Evolutionary conservation across 1,140 invertebrate genomes (phyloP).

Genomic region (Cyphomyrmex costatus): DNA sequence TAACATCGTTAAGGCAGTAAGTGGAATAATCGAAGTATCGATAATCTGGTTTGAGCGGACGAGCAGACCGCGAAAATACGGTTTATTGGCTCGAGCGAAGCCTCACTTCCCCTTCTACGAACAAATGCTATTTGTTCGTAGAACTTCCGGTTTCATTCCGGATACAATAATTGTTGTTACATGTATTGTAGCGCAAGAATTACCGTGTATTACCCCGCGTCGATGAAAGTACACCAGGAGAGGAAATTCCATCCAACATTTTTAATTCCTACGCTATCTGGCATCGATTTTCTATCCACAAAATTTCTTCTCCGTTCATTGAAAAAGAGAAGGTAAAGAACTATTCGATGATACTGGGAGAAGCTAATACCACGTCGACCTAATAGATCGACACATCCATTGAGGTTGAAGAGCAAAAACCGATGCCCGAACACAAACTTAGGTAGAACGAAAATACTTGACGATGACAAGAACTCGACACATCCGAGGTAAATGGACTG

Average conservation of each 20-base stretch:
- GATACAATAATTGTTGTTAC: slow-evolving; percentile 55
- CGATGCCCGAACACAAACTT: slow-evolving; percentile 46
- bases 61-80: slow-evolving; percentile 65
- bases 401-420: slow-evolving; percentile 63
- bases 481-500: slow-evolving; percentile 50
- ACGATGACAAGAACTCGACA: slow-evolving; percentile 51
- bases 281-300: slow-evolving; percentile 28
- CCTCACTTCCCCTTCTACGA: slow-evolving; percentile 42
- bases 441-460: slow-evolving; percentile 46
- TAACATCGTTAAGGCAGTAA: slow-evolving; percentile 72
- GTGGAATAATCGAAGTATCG: slow-evolving; percentile 68
- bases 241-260: slow-evolving; percentile 3
- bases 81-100: slow-evolving; percentile 61
- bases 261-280: slow-evolving; percentile 27
- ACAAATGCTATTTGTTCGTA: slow-evolving; percentile 65
- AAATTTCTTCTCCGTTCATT: slow-evolving; percentile 31
- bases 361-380: slow-evolving; percentile 70
- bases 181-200: slow-evolving; percentile 31
- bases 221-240: slow-evolving; percentile 12
- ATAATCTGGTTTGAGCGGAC: slow-evolving; percentile 69
- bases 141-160: slow-evolving; percentile 51
- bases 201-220: slow-evolving; percentile 16
- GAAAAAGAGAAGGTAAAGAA: slow-evolving; percentile 34
- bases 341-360: slow-evolving; percentile 46
- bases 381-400: slow-evolving; percentile 79